Evolutionary conservation across 2,113 vertebrate genomes (phyloP), one percentile per base, ranked within the genome.

Genomic region (Myrmecobius fasciatus): DNA sequence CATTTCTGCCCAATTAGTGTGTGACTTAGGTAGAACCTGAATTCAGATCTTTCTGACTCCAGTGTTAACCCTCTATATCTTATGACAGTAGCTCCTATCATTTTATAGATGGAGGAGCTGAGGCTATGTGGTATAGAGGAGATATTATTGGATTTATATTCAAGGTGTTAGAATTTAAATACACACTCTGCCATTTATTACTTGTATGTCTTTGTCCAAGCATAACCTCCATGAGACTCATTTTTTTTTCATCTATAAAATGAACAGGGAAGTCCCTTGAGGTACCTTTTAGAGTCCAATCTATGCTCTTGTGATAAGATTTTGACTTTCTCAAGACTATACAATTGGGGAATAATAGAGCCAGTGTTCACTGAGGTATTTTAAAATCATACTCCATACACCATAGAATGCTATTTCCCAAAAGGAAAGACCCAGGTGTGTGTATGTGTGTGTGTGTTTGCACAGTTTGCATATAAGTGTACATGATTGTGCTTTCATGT

Each of bases 211-310:
- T 48, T 7, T 89, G 3, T 22, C 11, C 51, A 49, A 46, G 0
- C 25, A n/a, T 96, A 91, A 36, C 1, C 25, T 93, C 5, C 90
- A 53, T 93, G 60, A 47, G 91, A 0, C 52, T 11, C 11, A 28
- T 95, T 96, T 0, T 14, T 95, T 96, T 0, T 14, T 93, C 6
- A 91, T 10, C 51, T 83, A 9, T 53, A 28, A 95, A 52, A 88
- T 92, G 90, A 91, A n/a, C 3, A 94, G 36, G 7, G 89, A 53
- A 53, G n/a, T 14, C 31, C 28, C 28, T 4, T 36, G 31, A 31
- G 56, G 9, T 67, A 11, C 28, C 28, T 60, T 60, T 3, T 67
- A 67, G 0, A 12, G 36, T 36, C 36, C 6, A 36, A 67, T 67
- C 36, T 67, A 67, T 67, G 60, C 36, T 31, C 11, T n/a, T 67